Base-by-base conservation (phyloP, 1,140 invertebrate genomes). In the Pantala flavescens region DNA sequence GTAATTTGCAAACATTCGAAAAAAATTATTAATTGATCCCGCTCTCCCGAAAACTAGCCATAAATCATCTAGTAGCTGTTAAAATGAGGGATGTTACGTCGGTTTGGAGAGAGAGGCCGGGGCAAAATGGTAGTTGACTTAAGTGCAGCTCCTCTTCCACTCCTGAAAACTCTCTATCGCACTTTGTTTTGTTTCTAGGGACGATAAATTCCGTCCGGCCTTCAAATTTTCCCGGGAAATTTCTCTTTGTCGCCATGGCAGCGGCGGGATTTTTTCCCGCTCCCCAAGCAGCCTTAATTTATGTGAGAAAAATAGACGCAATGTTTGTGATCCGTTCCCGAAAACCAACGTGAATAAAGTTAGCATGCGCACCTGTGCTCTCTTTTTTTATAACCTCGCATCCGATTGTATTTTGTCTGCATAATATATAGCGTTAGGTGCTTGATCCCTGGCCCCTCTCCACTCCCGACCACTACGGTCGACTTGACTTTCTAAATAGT, bases 401-500 rank as follows among this genome's bases (percentile, higher is more conserved):
- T 63, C 49, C 49, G 49, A 63, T 63, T 19, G 49, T 63, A 63
- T 63, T 63, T 63, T 21, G 49, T 63, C 49, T 63, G 49, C 49
- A 63, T 63, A 63, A 63, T 63, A 63, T 63, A 63, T 21, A 12
- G 14, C n/a, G 16, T 12, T 63, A 63, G 49, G 49, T 63, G 49
- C 49, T 63, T 63, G 49, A 63, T 63, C 49, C 49, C 49, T 14
- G 1, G n/a, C 16, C 49, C 49, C 49, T 19, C 16, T 49, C 9
- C n/a, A 19, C 49, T 63, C 49, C n/a, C 49, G 49, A 63, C 16
- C 49, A 16, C 49, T 63, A 63, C 49, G 49, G 49, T 63, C 49
- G 49, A 63, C 49, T 63, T 63, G 49, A 63, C 49, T 63, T 63
- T 63, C 49, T 63, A 63, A 63, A 63, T 63, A 63, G 49, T 63